Evolutionary conservation across 2,797 vertebrate genomes (phyloP).

Genomic region (Sylvilagus floridanus): DNA sequence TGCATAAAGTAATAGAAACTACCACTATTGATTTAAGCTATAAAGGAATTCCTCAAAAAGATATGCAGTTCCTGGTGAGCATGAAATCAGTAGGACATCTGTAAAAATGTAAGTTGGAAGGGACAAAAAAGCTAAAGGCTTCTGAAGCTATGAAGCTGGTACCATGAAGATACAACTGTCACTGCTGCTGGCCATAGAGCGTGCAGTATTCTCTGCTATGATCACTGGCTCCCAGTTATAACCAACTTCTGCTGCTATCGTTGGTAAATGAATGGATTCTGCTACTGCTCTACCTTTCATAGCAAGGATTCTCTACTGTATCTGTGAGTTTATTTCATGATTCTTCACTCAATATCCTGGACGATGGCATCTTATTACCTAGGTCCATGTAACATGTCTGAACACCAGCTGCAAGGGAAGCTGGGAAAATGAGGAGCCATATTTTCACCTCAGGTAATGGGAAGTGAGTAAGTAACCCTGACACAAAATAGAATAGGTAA

Average conservation of each 20-base stretch:
- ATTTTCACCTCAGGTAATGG: neutral
- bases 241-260: no score
- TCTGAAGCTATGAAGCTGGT: neutral
- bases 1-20: neutral
- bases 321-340: neutral
- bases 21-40: neutral
- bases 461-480: neutral
- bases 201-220: accelerated
- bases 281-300: neutral
- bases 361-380: neutral
- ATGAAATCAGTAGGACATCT: neutral
- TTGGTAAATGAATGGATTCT: neutral
- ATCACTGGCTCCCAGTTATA: neutral
- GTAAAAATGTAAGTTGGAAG: neutral
- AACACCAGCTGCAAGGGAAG: constrained; percentile 51
- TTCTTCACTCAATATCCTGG: neutral
- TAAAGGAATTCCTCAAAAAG: neutral
- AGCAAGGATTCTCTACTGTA: neutral
- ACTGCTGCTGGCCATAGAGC: neutral
- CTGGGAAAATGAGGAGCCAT: neutral
- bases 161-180: neutral
- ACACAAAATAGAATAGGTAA: neutral
- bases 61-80: accelerated
- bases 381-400: neutral
- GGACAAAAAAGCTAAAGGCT: neutral